phyloP scores from a whole-genome alignment of 2,113 vertebrate genomes.

The Centrocercus urophasianus region DNA sequence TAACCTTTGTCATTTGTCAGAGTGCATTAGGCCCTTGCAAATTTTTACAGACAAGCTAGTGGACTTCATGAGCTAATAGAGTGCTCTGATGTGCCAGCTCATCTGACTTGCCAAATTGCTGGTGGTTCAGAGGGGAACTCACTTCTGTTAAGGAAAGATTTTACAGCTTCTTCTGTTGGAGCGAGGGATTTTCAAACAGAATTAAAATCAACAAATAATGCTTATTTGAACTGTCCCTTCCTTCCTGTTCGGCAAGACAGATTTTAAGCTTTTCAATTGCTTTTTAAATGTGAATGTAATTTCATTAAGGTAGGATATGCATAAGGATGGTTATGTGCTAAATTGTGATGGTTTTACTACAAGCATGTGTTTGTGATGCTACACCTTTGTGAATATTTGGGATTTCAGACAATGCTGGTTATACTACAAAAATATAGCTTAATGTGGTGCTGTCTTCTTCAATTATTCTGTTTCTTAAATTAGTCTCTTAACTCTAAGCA shows the following conservation, averaged over 20 bases:
- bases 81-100: constrained; percentile 34
- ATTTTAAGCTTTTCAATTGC: background rate
- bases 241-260: background rate
- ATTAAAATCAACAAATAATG: background rate
- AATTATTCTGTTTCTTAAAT: background rate
- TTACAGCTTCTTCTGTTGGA: background rate
- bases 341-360: background rate
- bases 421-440: background rate
- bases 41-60: constrained; percentile 47
- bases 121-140: background rate
- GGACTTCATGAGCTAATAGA: constrained; percentile 44
- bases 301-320: background rate
- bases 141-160: background rate
- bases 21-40: constrained; percentile 38
- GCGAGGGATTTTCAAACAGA: background rate
- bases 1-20: constrained; percentile 58
- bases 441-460: background rate
- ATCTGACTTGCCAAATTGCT: constrained; percentile 35
- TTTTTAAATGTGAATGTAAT: background rate
- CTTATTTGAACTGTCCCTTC: background rate
- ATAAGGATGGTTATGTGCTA: background rate
- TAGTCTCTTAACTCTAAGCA: background rate
- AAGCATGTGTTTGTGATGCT: background rate
- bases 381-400: background rate
- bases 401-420: background rate